Conservation (phyloP, 2,888 invertebrate species). For the Drosophila pegasa region DNA sequence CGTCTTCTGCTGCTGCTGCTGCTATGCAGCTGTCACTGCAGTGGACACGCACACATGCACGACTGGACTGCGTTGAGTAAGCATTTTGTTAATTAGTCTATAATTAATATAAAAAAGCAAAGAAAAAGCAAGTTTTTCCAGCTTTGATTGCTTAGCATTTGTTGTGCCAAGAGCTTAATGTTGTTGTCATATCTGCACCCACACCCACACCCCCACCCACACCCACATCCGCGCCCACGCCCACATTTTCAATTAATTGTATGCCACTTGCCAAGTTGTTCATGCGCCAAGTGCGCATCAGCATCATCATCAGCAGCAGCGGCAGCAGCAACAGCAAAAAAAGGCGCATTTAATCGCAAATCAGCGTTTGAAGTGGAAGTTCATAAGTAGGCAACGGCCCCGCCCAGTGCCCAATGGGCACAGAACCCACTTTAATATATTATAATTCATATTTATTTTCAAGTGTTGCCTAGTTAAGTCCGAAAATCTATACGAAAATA, state of each 20-base stretch:
- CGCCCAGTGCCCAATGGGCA: slow-evolving; percentile 6
- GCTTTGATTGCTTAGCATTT: slow-evolving; percentile 58
- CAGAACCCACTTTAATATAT: not conserved
- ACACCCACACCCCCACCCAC: not conserved
- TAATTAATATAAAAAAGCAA: slow-evolving; percentile 63
- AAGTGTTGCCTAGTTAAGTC: slow-evolving; percentile 6
- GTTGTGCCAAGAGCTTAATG: slow-evolving; percentile 40
- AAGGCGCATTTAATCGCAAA: slow-evolving; percentile 25
- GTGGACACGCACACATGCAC: slow-evolving; percentile 68
- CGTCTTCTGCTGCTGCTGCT: slow-evolving; percentile 11
- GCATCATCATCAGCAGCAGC: slow-evolving; percentile 16
- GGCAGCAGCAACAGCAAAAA: slow-evolving; percentile 9
- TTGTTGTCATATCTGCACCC: slow-evolving; percentile 47
- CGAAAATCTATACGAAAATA: not conserved
- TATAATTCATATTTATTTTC: slow-evolving; percentile 18
- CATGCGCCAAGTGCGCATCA: slow-evolving; percentile 42
- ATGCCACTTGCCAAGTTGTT: slow-evolving; percentile 48
- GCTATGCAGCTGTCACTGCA: slow-evolving; percentile 42
- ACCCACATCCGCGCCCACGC: slow-evolving; percentile 9
- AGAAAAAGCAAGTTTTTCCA: slow-evolving; percentile 14
- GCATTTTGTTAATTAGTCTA: slow-evolving; percentile 75
- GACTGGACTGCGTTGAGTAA: slow-evolving; percentile 56
- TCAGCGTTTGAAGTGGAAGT: slow-evolving; percentile 23
- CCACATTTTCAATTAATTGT: slow-evolving; percentile 66
- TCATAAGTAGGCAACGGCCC: slow-evolving; percentile 20